Evolutionary conservation across 2,113 vertebrate species (phyloP).

Genomic region (Rhabdornis inornatus): DNA sequence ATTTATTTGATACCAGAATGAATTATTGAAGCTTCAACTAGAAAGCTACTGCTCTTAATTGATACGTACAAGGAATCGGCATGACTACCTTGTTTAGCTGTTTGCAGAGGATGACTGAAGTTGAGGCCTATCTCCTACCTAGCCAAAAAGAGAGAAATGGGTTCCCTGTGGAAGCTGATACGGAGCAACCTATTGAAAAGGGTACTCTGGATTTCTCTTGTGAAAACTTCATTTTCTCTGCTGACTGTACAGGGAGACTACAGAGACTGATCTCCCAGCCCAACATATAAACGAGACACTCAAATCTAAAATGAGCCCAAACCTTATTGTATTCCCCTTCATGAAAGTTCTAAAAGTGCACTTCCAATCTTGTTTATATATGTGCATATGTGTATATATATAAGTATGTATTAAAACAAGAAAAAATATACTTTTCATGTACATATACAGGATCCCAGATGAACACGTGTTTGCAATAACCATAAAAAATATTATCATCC

Average conservation of each 20-base stretch:
- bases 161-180: neutral
- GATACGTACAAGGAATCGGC: neutral
- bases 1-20: neutral
- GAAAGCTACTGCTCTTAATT: neutral
- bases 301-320: neutral
- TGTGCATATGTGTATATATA: neutral
- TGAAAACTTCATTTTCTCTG: neutral
- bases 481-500: neutral
- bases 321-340: neutral
- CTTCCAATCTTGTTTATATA: neutral
- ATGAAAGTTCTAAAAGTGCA: neutral
- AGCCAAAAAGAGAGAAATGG: neutral
- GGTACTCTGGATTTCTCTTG: neutral
- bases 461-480: neutral
- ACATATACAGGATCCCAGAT: neutral
- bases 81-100: neutral
- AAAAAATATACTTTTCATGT: neutral
- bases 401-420: neutral
- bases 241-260: neutral
- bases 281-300: neutral
- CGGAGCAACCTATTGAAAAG: neutral
- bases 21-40: neutral
- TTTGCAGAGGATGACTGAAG: neutral
- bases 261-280: neutral
- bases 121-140: neutral